A percentile compares a stretch with the other conserved stretches of the same genome.
Evolutionary conservation across 2,888 invertebrate species (phyloP).

Genomic region (Caenorhabditis panamensis): DNA sequence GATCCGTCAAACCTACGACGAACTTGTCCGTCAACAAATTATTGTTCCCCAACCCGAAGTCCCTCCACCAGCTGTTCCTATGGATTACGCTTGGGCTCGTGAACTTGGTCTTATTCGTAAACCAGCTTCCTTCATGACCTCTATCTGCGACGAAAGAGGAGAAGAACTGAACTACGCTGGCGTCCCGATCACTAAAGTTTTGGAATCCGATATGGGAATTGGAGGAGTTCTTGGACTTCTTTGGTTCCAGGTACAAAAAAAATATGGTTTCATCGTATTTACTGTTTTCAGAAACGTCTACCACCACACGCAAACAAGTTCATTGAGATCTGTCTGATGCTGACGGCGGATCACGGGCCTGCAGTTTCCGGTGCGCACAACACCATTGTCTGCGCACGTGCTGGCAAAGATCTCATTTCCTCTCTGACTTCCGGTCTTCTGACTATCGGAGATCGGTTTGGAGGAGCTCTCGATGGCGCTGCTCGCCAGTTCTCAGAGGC

Average conservation of each 20-base stretch:
- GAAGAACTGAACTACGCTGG: conserved; percentile 89
- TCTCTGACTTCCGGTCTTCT: conserved; percentile 95
- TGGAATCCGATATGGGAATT: conserved; percentile 95
- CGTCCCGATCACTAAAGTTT: conserved; percentile 88
- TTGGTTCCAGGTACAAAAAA: conserved; percentile 92
- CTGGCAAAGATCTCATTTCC: conserved; percentile 97
- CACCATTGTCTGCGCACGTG: conserved; percentile 91
- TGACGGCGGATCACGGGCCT: conserved; percentile 98
- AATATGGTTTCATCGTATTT: neutral
- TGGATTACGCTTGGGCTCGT: conserved; percentile 99
- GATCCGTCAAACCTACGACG: conserved; percentile 82
- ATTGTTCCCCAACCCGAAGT: conserved; percentile 92
- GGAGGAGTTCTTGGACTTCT: conserved; percentile 96
- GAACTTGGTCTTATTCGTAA: conserved; percentile 98
- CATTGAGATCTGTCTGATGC: conserved; percentile 98
- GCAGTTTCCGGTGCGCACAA: conserved; percentile 90
- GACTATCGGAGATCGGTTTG: conserved; percentile 95
- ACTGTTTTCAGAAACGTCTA: conserved; percentile 82
- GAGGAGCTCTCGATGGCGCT: conserved; percentile 98
- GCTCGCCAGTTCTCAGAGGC: conserved; percentile 97
- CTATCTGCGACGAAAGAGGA: conserved; percentile 98
- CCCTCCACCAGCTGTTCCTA: conserved; percentile 98
- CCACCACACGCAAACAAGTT: conserved; percentile 96
- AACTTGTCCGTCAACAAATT: conserved; percentile 88
- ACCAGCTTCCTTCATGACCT: conserved; percentile 99